Base-by-base conservation (phyloP, 2,888 invertebrate species). In the Agrypnus murinus region DNA sequence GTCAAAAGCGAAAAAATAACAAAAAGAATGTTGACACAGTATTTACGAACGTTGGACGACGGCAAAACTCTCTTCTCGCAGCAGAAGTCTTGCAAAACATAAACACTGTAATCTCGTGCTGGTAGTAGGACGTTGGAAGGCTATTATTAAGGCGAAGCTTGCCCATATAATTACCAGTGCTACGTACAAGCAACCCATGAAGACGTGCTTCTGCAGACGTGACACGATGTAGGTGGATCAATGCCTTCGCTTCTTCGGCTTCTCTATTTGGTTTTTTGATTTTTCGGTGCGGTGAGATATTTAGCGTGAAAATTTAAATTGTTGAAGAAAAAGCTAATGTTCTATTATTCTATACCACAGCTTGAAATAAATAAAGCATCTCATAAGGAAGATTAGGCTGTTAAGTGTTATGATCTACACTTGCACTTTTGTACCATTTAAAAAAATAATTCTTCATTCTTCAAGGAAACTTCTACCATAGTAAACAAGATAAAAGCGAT, bases 181-280 rank as follows among this genome's bases (percentile, higher is more conserved):
- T 64, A 69, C 72, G 72, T 71, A 73, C 74, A 75, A 76, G 78
- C 78, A 79, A 78, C 77, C 79, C 78, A 78, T 76, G 80, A 68
- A 81, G 81, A 82, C 82, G 83, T 83, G 82, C 81, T 81, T 79
- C 82, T 80, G 81, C 78, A 81, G 81, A 83, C 83, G 83, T 82
- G 83, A 82, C 82, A 62, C 65, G 72, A 72, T 72, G 72, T 72
- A 72, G 71, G 67, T 66, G 67, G 71, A 67, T 64, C 62, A 65
- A 40, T 63, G 64, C 63, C 57, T 63, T 69, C 55, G 46, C 46
- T 69, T 64, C 25, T 69, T 64, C 36, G 38, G 45, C 64, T 53
- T 55, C 53, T 68, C 53, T 60, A 59, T 40, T 50, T 59, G 25
- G 15, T 66, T 66, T 63, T 50, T 15, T 14, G 19, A n/a, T 50